Conservation (phyloP, 1,140 invertebrate species). For the Vanessa atalanta region DNA sequence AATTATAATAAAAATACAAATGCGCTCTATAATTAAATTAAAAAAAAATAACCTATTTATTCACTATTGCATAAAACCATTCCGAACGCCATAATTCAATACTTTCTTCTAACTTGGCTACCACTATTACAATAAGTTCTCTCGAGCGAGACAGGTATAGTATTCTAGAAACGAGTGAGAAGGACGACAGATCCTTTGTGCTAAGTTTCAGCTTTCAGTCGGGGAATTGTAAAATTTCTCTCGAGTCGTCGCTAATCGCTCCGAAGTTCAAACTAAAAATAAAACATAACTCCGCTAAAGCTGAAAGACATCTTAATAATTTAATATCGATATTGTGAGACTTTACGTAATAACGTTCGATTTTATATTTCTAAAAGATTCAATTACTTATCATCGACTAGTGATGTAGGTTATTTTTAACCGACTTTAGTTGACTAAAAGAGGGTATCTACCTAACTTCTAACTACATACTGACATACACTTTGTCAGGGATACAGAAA, state of each 20-base stretch:
- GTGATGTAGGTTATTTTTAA: no score
- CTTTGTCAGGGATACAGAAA: no score
- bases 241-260: conserved; percentile 35
- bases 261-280: conserved; percentile 27
- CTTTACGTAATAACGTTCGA: neutral
- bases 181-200: conserved; percentile 52
- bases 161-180: conserved; percentile 20
- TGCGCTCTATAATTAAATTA: neutral
- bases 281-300: conserved; percentile 20
- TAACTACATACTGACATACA: no score
- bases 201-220: conserved; percentile 51
- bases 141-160: conserved; percentile 43
- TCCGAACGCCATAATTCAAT: conserved; percentile 58
- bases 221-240: conserved; percentile 59
- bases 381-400: no score
- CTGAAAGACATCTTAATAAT: conserved; percentile 7
- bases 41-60: neutral
- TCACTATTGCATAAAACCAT: conserved; percentile 32
- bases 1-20: no score
- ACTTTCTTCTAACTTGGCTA: conserved; percentile 60
- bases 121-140: conserved; percentile 65
- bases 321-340: neutral
- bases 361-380: neutral
- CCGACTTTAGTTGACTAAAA: no score
- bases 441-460: no score